Conservation (phyloP, 2,113 vertebrate genomes). For the Clarias magur region DNA sequence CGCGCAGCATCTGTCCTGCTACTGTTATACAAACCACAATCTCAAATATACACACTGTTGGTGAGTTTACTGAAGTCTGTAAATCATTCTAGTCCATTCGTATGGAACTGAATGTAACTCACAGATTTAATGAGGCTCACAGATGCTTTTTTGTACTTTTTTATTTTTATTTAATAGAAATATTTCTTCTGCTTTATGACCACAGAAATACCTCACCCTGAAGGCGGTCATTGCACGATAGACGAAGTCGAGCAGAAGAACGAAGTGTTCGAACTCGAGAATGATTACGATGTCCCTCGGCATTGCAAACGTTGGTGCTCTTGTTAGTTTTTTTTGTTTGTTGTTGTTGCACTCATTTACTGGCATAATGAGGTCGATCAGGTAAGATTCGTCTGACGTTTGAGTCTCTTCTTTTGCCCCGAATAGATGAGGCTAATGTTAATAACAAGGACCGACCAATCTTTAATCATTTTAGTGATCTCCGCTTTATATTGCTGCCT, state of each 20-base stretch:
- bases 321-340: not conserved
- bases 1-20: not conserved
- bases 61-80: not conserved
- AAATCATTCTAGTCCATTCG: not conserved
- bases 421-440: not conserved
- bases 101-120: not conserved
- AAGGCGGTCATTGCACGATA: not conserved
- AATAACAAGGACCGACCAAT: not conserved
- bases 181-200: not conserved
- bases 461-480: not conserved
- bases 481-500: not conserved
- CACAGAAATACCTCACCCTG: slow-evolving; percentile 18
- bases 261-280: slow-evolving; percentile 45
- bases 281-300: slow-evolving; percentile 67
- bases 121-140: not conserved
- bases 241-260: slow-evolving; percentile 5
- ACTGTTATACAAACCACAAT: not conserved
- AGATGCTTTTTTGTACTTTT: not conserved
- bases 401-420: not conserved
- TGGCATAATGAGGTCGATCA: not conserved
- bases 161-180: not conserved
- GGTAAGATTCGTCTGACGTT: not conserved
- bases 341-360: not conserved
- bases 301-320: slow-evolving; percentile 53
- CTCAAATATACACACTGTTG: not conserved